Base-by-base conservation (phyloP, 2,113 vertebrate genomes). In the Arothron firmamentum region DNA sequence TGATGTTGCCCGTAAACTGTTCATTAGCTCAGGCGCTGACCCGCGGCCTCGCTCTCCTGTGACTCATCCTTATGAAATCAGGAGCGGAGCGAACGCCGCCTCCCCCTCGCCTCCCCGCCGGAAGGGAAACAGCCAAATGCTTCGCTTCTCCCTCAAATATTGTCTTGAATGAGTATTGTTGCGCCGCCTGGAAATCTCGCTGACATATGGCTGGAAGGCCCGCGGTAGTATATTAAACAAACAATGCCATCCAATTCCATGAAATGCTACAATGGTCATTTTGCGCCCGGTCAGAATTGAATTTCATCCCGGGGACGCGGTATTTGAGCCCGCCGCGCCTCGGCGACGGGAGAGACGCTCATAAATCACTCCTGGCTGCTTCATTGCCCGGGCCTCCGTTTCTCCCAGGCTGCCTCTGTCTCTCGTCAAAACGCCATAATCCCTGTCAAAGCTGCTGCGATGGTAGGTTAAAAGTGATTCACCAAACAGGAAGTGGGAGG, bases 301-400 rank as follows among this genome's bases (percentile, higher is more conserved):
- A 78, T 84, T 47, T n/a, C n/a, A 16, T 72, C 58, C 63, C 46
- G 60, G 61, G 61, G 74, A 83, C 61, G 55, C 43, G 76, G 74
- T 83, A 84, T 82, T 67, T 74, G 74, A 82, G 75, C 62, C 50
- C 82, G 77, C 70, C 81, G 23, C 67, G 45, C 75, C 67, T 67
- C 61, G 3, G 72, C 19, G 65, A 72, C 28, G 57, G 51, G 42
- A 81, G 76, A 54, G 62, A 18, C 45, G 15, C 75, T 78, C 85
- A 85, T 88, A 85, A 88, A 88, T 88, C 87, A 87, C 78, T 76
- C 70, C 62, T 71, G 78, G 87, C 80, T 83, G 82, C 83, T 83
- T 86, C 82, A 87, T 87, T 88, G 82, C 77, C 75, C 78, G 77
- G 73, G 79, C 78, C 75, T 78, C 77, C 78, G 74, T 86, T 70